Evolutionary conservation across 1,140 invertebrate genomes (phyloP).

Genomic region (Eueides isabella): DNA sequence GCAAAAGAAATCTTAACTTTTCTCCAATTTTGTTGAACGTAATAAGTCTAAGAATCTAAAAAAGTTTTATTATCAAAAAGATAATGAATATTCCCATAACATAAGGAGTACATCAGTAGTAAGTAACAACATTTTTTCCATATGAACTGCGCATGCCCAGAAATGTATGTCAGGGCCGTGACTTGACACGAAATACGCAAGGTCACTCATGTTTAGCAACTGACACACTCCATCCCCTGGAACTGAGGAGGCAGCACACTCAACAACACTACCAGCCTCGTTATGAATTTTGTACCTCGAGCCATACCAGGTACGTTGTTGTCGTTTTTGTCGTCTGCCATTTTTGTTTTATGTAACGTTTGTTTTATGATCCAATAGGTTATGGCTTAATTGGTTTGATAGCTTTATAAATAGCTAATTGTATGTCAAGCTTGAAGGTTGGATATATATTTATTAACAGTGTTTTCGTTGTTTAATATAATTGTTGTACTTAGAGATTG

Average conservation of each 20-base stretch:
- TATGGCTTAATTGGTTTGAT: constrained; percentile 3
- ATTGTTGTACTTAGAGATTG: not conserved
- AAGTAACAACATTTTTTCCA: constrained; percentile 32
- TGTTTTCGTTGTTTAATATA: not conserved
- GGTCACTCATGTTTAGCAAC: constrained; percentile 72
- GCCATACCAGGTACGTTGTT: constrained; percentile 20
- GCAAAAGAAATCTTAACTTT: too few relatives aligned
- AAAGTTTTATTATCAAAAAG: not conserved
- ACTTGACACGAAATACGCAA: constrained; percentile 56
- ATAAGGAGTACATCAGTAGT: not conserved
- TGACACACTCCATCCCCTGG: constrained; percentile 43
- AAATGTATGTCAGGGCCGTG: constrained; percentile 71
- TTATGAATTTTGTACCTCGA: constrained; percentile 33
- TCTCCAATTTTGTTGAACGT: too few relatives aligned
- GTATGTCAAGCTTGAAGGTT: constrained; percentile 2
- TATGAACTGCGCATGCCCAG: constrained; percentile 68
- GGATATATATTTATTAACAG: not conserved
- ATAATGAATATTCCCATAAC: not conserved
- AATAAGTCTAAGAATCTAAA: too few relatives aligned
- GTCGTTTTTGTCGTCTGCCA: not conserved
- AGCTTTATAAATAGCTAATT: not conserved
- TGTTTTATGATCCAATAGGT: not conserved
- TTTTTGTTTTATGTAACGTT: not conserved
- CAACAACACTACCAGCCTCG: not conserved
- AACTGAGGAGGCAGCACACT: not conserved